Conservation (phyloP, 2,888 invertebrate genomes). For the Cylloceria caligata region DNA sequence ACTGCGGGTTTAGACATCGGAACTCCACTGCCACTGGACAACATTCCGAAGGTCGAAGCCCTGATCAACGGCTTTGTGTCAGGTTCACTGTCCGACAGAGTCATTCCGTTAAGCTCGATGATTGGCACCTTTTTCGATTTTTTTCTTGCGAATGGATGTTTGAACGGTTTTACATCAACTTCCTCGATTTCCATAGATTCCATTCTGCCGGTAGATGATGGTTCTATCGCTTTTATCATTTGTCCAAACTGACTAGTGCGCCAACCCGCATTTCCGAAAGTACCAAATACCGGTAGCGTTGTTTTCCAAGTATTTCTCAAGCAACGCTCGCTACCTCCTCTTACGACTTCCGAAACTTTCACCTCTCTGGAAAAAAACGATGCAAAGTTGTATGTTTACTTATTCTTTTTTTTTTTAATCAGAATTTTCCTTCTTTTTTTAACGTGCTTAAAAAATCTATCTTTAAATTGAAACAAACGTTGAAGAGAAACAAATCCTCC, state of each 20-base stretch:
- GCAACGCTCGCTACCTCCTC: constrained; percentile 51
- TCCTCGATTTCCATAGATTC: constrained; percentile 69
- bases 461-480: too few species aligned
- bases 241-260: constrained; percentile 30
- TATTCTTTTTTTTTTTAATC: too few species aligned
- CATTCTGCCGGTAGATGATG: constrained; percentile 28
- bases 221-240: constrained; percentile 30
- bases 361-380: constrained; percentile 57
- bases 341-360: constrained; percentile 63
- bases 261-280: constrained; percentile 48
- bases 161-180: constrained; percentile 26
- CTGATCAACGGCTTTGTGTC: constrained; percentile 45
- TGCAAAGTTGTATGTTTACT: neutral
- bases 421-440: too few species aligned
- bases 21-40: neutral
- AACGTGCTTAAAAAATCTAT: too few species aligned
- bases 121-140: constrained; percentile 38
- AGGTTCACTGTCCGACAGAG: constrained; percentile 4
- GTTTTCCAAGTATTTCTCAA: constrained; percentile 64
- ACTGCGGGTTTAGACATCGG: constrained; percentile 16
- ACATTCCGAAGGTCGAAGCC: constrained; percentile 49
- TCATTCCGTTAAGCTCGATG: constrained; percentile 58
- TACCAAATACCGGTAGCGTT: constrained; percentile 58
- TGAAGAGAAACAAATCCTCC: too few species aligned
- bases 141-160: neutral